Evolutionary conservation across 2,797 vertebrate genomes (phyloP), one percentile per base, ranked within the genome.

Genomic region (Anguilla obscura): DNA sequence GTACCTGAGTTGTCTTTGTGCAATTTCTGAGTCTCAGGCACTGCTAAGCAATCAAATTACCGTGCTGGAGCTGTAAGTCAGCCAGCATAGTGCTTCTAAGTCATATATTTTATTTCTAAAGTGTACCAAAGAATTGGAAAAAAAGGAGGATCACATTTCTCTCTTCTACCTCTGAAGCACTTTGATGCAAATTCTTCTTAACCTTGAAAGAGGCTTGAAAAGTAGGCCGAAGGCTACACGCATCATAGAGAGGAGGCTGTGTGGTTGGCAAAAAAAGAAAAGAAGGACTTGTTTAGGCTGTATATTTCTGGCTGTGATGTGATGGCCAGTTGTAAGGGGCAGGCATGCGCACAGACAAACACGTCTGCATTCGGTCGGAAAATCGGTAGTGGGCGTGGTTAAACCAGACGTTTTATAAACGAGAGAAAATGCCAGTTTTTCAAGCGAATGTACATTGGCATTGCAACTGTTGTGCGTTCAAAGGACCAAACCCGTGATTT

Each of bases 201-300:
- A 52, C 2, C 83, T 30, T 74, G 52, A 84, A 18, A 74, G 1
- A 84, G 27, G 50, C 52, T 30, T 74, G 52, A 84, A 58, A 33
- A 4, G 74, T 27, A 40, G 24, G 45, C 56, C 88, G 56, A 18
- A 56, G 18, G 18, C 40, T 54, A 84, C 74, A 50, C 71, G 86
- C 91, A 90, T 87, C 87, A 85, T 90, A 87, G 45, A 87, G 87
- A 88, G 91, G 89, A 84, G 87, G 56, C 74, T 82, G 56, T 63
- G 85, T 87, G 90, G 92, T 89, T 85, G 89, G 88, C 63, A 87
- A 86, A 89, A 12, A 89, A 87, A 87, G 88, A 91, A 90, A 87
- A 69, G 88, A 86, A 80, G 87, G 60, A 86, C 82, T 69, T 84
- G 83, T n/a, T 58, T 21, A 86, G 85, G 88, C 76, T 71, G 66